Base-by-base conservation (phyloP, 1,140 invertebrate species). In the Triops cancriformis region DNA sequence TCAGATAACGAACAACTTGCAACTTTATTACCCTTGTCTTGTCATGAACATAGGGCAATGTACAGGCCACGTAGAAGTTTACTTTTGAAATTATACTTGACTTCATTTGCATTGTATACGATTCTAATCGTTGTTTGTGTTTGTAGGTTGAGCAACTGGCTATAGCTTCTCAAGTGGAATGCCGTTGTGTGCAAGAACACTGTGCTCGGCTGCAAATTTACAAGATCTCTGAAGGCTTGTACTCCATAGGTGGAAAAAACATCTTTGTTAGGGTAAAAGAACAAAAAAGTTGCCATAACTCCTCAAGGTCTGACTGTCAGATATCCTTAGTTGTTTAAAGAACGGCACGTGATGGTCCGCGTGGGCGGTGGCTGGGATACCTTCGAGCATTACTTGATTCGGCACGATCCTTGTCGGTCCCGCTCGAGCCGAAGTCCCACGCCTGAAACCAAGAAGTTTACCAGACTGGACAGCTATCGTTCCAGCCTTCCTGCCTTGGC, bases 301-400 rank as follows among this genome's bases (percentile, higher is more conserved):
- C 28, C 12, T 73, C n/a, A 41, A 51, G 23, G 12, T 43, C 26
- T 4, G 72, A 79, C 5, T 18, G 77, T 80, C 37, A 76, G 74
- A 78, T 84, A 80, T 81, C 87, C 86, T 14, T 85, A 94, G 93
- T 84, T 94, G 81, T 85, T 95, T 81, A 94, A 94, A 83, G 92
- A 92, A 73, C 88, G 90, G 72, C 93, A 94, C 84, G 95, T 96
- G 86, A 97, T 97, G 94, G 95, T 97, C 12, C 89, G 95, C 81
- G 94, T 97, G 26, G 95, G 94, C 72, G 95, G 94, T 37, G 87
- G 79, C 27, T 79, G 76, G 94, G 93, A 96, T 85, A 96, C 94
- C 11, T 86, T 97, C 82, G 93, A 95, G 83, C 93, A 96, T 85
- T 97, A 96, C 85, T 87, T 97, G 82, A 89, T 92, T 82, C 90